phyloP scores from a whole-genome alignment of 2,113 vertebrate species.

The Cathartes aura region DNA sequence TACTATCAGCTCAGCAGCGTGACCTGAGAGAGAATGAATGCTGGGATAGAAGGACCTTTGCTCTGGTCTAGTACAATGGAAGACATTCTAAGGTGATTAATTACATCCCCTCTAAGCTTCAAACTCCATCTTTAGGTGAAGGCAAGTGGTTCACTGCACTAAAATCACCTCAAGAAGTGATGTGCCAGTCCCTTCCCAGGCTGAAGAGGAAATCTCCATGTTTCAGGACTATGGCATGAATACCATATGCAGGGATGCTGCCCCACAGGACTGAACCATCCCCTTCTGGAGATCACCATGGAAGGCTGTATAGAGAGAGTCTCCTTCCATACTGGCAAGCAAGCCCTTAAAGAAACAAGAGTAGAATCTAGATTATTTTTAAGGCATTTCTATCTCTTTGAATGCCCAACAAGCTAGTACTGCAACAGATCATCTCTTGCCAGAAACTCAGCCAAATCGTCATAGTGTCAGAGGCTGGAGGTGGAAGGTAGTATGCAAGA shows the following conservation, averaged over 20 bases:
- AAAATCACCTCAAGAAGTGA: slow-evolving; percentile 54
- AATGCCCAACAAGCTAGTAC: neutral
- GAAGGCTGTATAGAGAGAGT: slow-evolving; percentile 50
- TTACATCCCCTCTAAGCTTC: neutral
- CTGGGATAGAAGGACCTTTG: neutral
- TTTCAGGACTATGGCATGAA: slow-evolving; percentile 70
- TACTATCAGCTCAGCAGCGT: neutral
- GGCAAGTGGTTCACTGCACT: neutral
- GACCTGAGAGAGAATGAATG: neutral
- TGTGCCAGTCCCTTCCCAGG: slow-evolving; percentile 48
- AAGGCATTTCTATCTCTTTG: neutral
- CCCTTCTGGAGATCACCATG: slow-evolving; percentile 62
- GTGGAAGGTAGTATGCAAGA: neutral
- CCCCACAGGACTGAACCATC: slow-evolving; percentile 66
- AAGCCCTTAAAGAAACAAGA: neutral
- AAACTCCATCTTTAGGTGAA: neutral
- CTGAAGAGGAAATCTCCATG: slow-evolving; percentile 65
- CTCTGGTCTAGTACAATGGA: neutral
- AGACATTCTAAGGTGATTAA: neutral
- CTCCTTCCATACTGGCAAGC: slow-evolving; percentile 69
- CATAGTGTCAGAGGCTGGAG: neutral
- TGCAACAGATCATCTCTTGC: neutral
- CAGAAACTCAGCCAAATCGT: neutral
- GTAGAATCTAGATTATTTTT: neutral
- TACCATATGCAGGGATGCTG: slow-evolving; percentile 50